Base-by-base conservation (phyloP, 1,140 invertebrate genomes). In the Neodiprion virginianus region DNA sequence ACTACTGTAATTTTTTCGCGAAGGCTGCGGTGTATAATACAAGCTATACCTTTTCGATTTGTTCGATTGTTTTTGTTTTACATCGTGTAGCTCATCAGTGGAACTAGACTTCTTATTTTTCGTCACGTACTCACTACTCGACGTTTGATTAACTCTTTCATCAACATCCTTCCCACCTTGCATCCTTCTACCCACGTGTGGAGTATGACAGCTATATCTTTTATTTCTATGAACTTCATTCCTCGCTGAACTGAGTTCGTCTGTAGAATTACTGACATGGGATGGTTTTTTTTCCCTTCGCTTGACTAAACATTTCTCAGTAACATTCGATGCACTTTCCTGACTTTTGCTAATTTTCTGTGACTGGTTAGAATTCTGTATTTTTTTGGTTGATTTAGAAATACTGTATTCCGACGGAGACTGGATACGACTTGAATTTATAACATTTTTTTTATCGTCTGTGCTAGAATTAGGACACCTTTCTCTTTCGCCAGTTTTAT, bases 21-120 rank as follows among this genome's bases (percentile, higher is more conserved):
- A 72, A 1, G 81, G 81, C 67, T 85, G 85, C 1, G 85, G 84
- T 8, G 85, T 88, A 70, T 86, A 86, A 74, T 85, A 85, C 10
- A 87, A 69, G 71, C 84, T 87, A 48, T 85, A 84, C 50, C 84
- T 79, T 67, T 88, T 87, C 0, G 76, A 50, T 61, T 81, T 86
- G 7, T 81, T 23, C 75, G 69, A 47, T 80, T 84, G 23, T 69
- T 40, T 49, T 8, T 81, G 79, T 7, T 82, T 78, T 0, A 84
- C 77, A 1, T 87, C 82, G 23, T 81, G 71, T 21, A 86, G 72
- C 72, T 87, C 83, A 73, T 86, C 83, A 1, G 84, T 83, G 3
- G 85, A 87, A 40, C 76, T 85, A 61, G 79, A 87, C 48, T 84
- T 87, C 12, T 82, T 72, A 5, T 72, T 70, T 28, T 74, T 76